Percentiles rank a stretch among this genome's conserved stretches.
phyloP scores from a whole-genome alignment of 2,888 invertebrate species.

The Euclidia mi region DNA sequence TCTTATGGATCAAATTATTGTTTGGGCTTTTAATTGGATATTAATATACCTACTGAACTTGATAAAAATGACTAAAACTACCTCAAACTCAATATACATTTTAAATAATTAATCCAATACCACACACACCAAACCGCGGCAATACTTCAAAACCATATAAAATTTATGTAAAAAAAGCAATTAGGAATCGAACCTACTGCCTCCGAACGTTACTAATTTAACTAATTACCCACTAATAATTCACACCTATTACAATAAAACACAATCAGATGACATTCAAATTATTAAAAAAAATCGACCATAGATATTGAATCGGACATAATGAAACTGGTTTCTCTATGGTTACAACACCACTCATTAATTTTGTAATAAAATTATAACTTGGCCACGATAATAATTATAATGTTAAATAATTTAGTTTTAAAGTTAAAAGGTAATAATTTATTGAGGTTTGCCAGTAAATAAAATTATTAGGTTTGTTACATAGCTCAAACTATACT shows the following conservation, averaged over 20 bases:
- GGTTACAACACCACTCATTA: constrained; percentile 28
- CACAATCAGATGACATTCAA: constrained; percentile 34
- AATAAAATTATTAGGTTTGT: constrained; percentile 47
- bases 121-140: too few species aligned
- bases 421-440: constrained; percentile 60
- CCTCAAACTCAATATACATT: too few species aligned
- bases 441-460: constrained; percentile 66
- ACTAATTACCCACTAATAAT: constrained; percentile 46
- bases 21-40: too few species aligned
- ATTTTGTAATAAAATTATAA: constrained; percentile 42
- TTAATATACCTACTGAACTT: too few species aligned
- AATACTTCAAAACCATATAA: too few species aligned
- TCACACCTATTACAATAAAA: constrained; percentile 36
- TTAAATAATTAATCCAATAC: constrained; percentile 8
- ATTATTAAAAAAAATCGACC: constrained; percentile 7
- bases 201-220: constrained; percentile 29
- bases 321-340: constrained; percentile 3
- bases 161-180: background rate
- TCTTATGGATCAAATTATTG: too few species aligned
- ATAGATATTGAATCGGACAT: constrained; percentile 5
- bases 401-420: constrained; percentile 57
- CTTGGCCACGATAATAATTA: constrained; percentile 54
- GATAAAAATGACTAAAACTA: too few species aligned
- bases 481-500: background rate
- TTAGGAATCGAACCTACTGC: constrained; percentile 3